Base-by-base conservation (phyloP, 1,140 invertebrate genomes). In the Himalopsyche phryganea region DNA sequence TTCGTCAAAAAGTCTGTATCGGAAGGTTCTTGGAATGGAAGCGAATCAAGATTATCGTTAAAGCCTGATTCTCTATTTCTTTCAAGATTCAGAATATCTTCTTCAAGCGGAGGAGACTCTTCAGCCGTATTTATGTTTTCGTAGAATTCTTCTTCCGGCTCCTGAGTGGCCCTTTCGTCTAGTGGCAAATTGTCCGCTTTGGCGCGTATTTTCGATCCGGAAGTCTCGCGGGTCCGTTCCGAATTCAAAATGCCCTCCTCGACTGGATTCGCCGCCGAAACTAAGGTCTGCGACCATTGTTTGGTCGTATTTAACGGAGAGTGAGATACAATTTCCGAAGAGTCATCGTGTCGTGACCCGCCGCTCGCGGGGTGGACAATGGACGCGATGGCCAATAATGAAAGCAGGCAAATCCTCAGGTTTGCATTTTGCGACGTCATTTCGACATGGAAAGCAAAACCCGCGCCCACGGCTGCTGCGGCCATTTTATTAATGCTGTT, bases 311-410 rank as follows among this genome's bases (percentile, higher is more conserved):
- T 59, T 46, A 52, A 47, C 14, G 44, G 2, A 18, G 53, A 41
- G 1, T 41, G 53, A n/a, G 49, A 35, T n/a, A 36, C 32, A 9
- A 47, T 49, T 58, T 63, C 61, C 28, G 55, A 33, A 46, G 55
- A 54, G 51, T 63, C 61, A 58, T 63, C 50, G 46, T 58, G 51
- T 58, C 61, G 61, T 55, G 61, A 58, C 42, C 48, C 44, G 6
- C 61, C 61, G 19, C 41, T 46, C 49, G 52, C 17, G 28, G 32
- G 40, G 14, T 18, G 45, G 28, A 48, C 40, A 11, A 46, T n/a
- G 28, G 48, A 46, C 3, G 36, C 13, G 10, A 57, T 57, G 13
- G 48, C 52, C 48, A 61, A 28, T n/a, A 56, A 58, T 13, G 55
- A 58, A 28, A 62, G 45, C 18, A 62, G 44, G 36, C 38, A 62